Conservation (phyloP, 2,797 vertebrate genomes). For the Anniella stebbinsi region DNA sequence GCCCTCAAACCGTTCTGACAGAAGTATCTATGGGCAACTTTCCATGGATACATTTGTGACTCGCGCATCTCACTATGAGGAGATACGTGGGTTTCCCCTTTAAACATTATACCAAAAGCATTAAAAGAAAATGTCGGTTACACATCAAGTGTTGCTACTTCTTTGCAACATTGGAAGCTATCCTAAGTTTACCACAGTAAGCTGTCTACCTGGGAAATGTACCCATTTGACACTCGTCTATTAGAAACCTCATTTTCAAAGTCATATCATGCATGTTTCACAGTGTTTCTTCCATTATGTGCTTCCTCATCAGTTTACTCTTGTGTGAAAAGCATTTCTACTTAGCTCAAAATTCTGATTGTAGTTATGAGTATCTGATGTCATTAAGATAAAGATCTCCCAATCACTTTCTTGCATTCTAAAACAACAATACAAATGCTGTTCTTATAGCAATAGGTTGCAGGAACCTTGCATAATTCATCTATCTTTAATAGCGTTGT, state of each 20-base stretch:
- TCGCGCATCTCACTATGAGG: neutral
- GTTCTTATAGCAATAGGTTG: fast-evolving
- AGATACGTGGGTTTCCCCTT: neutral
- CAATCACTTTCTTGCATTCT: neutral
- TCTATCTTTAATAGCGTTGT: neutral
- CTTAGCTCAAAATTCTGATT: neutral
- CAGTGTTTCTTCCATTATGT: neutral
- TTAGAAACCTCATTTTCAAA: neutral
- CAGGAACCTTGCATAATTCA: neutral
- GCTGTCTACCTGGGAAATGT: neutral
- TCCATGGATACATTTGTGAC: neutral
- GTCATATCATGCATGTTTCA: neutral
- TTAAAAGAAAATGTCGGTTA: neutral
- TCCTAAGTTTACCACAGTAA: neutral
- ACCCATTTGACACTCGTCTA: neutral
- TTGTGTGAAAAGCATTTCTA: neutral
- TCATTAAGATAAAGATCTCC: neutral
- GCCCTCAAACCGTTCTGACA: neutral
- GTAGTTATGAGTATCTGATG: neutral
- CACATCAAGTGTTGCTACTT: neutral
- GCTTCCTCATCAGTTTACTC: neutral
- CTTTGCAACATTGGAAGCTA: neutral
- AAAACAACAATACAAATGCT: fast-evolving
- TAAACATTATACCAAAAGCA: neutral
- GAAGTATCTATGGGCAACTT: neutral